Conservation (phyloP, 1,140 invertebrate genomes). For the Heterodera schachtii region DNA sequence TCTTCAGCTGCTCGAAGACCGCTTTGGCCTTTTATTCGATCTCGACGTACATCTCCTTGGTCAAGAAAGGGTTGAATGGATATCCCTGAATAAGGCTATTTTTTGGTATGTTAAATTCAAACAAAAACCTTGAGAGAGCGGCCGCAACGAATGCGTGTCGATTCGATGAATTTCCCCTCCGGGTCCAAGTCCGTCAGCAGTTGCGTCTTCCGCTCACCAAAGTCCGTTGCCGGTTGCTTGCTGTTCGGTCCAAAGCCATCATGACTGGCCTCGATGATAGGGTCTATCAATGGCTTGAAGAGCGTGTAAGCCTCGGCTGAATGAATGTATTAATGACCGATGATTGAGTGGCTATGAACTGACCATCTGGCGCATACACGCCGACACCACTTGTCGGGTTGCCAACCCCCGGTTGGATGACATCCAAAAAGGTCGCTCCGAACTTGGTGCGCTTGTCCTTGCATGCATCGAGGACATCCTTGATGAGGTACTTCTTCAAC, state of each 20-base stretch:
- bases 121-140: slow-evolving; percentile 19
- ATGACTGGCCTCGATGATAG: slow-evolving; percentile 74
- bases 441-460: slow-evolving; percentile 33
- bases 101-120: slow-evolving; percentile 24
- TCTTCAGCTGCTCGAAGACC: too few species aligned
- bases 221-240: too few species aligned
- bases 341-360: not conserved
- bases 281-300: slow-evolving; percentile 85
- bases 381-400: slow-evolving; percentile 78
- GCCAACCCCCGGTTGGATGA: slow-evolving; percentile 73
- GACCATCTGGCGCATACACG: slow-evolving; percentile 85
- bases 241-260: too few species aligned
- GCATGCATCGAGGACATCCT: slow-evolving; percentile 39
- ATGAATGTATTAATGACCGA: slow-evolving; percentile 71
- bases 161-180: slow-evolving; percentile 76
- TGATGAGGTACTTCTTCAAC: slow-evolving; percentile 66
- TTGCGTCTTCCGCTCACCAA: slow-evolving; percentile 80
- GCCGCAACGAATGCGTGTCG: slow-evolving; percentile 80
- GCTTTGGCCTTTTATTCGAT: slow-evolving; percentile 58
- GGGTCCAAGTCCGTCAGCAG: slow-evolving; percentile 75
- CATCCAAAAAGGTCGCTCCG: slow-evolving; percentile 62
- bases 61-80: slow-evolving; percentile 72
- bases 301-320: slow-evolving; percentile 68
- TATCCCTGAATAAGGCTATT: slow-evolving; percentile 76
- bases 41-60: slow-evolving; percentile 59